These are phyloP conservation scores for Eonycteris spelaea DNA, from an alignment of 2,113 vertebrate species.

Conservation along the genomic window DNA sequence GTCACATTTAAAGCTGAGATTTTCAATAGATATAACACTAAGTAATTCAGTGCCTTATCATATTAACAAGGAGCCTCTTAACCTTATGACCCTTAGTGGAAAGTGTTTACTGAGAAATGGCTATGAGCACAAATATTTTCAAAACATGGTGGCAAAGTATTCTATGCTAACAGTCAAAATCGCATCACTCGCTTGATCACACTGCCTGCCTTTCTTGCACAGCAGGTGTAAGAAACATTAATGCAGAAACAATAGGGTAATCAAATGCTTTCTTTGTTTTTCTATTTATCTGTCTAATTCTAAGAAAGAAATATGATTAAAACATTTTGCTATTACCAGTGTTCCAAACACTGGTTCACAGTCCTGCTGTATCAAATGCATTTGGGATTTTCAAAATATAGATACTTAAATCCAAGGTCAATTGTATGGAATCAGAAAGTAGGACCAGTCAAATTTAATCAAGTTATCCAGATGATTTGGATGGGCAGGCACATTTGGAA, in stretches of 20 bases:
- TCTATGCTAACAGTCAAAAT: slow-evolving; percentile 23
- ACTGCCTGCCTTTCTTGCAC: not conserved
- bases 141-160: slow-evolving; percentile 10
- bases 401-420: not conserved
- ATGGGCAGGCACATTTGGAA: not conserved
- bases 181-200: not conserved
- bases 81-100: not conserved
- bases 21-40: slow-evolving; percentile 58
- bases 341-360: not conserved
- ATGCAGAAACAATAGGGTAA: not conserved
- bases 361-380: not conserved
- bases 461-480: not conserved
- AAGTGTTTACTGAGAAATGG: slow-evolving; percentile 51
- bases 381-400: not conserved
- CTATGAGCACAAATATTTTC: slow-evolving; percentile 44
- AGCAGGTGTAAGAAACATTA: not conserved
- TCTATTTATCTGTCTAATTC: not conserved
- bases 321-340: not conserved
- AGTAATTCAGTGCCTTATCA: slow-evolving; percentile 55
- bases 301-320: not conserved
- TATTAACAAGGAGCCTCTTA: slow-evolving; percentile 70
- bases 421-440: not conserved
- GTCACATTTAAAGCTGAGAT: slow-evolving; percentile 60
- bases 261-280: not conserved
- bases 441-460: not conserved